Percentiles rank a stretch among this genome's conserved stretches.
Evolutionary conservation across 2,888 invertebrate genomes (phyloP).

Genomic region (Hyalella azteca): DNA sequence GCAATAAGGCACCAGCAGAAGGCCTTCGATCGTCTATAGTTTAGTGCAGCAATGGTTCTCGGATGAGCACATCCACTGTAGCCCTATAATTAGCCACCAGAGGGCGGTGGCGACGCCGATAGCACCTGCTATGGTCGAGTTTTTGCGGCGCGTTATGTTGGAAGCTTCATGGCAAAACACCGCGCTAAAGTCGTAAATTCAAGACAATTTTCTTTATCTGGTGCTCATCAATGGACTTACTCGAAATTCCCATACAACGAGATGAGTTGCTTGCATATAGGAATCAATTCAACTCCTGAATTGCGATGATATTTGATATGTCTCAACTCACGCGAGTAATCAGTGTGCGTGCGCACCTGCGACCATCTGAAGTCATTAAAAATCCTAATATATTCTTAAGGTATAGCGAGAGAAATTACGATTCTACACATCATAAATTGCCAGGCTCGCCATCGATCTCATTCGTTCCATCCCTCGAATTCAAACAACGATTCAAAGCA

Average conservation of each 20-base stretch:
- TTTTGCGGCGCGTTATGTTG: constrained; percentile 23
- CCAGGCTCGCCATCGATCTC: neutral
- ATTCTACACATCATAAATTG: too few species aligned
- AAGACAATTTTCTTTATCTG: constrained; percentile 11
- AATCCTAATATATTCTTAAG: too few species aligned
- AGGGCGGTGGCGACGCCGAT: constrained; percentile 26
- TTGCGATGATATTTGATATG: neutral
- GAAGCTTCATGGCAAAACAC: constrained; percentile 24
- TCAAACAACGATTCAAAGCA: constrained; percentile 8
- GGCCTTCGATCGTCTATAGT: constrained; percentile 26
- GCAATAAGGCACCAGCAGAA: constrained; percentile 5
- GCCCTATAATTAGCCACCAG: constrained; percentile 22
- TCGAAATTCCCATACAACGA: constrained; percentile 24
- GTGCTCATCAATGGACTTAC: neutral
- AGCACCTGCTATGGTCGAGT: constrained; percentile 13
- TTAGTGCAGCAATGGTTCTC: neutral
- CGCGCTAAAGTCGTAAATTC: constrained; percentile 21
- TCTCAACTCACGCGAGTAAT: too few species aligned
- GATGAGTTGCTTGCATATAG: neutral
- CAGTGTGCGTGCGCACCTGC: too few species aligned
- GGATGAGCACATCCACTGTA: constrained; percentile 1
- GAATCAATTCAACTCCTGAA: neutral
- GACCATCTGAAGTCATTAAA: too few species aligned
- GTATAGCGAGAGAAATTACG: too few species aligned
- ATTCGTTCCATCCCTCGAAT: neutral